Percentiles rank a stretch among this genome's conserved stretches.
These are phyloP conservation scores for Trachelus iudaicus DNA, from an alignment of 2,888 invertebrate species.

Conservation along the genomic window DNA sequence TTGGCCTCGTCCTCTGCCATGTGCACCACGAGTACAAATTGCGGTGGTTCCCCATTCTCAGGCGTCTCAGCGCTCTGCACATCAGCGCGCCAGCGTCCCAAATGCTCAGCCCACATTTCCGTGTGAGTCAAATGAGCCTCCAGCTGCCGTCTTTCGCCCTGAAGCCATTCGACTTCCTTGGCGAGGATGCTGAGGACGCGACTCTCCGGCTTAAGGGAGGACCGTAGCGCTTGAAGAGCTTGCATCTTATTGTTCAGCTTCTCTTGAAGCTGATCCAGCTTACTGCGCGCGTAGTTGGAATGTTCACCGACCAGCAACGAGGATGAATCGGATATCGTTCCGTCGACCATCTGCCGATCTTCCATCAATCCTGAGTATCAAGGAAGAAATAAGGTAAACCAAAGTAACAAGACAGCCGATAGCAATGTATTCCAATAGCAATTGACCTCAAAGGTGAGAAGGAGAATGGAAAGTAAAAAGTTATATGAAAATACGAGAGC, in stretches of 20 bases:
- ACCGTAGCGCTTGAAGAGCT: constrained; percentile 84
- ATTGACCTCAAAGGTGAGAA: too few species aligned
- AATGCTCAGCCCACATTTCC: constrained; percentile 90
- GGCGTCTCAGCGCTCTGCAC: constrained; percentile 83
- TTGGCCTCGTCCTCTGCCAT: constrained; percentile 75
- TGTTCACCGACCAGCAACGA: constrained; percentile 80
- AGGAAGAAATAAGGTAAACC: too few species aligned
- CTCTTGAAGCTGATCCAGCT: constrained; percentile 86
- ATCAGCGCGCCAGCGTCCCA: constrained; percentile 88
- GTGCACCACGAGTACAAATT: constrained; percentile 85
- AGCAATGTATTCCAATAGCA: too few species aligned
- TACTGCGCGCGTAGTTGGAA: constrained; percentile 83
- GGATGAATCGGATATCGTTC: constrained; percentile 51
- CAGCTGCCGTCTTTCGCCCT: constrained; percentile 81
- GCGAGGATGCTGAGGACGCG: constrained; percentile 83
- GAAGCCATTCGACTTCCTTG: constrained; percentile 85
- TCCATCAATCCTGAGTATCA: constrained; percentile 45
- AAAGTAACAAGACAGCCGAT: too few species aligned
- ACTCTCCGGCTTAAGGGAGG: constrained; percentile 86
- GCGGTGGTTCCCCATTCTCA: constrained; percentile 74
- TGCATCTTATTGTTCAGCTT: constrained; percentile 84
- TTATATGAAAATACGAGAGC: constrained; percentile 13
- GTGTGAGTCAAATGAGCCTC: constrained; percentile 88
- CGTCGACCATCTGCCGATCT: constrained; percentile 51
- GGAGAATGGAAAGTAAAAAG: constrained; percentile 16